phyloP scores from a whole-genome alignment of 2,888 invertebrate species.

The Seira ritae region DNA sequence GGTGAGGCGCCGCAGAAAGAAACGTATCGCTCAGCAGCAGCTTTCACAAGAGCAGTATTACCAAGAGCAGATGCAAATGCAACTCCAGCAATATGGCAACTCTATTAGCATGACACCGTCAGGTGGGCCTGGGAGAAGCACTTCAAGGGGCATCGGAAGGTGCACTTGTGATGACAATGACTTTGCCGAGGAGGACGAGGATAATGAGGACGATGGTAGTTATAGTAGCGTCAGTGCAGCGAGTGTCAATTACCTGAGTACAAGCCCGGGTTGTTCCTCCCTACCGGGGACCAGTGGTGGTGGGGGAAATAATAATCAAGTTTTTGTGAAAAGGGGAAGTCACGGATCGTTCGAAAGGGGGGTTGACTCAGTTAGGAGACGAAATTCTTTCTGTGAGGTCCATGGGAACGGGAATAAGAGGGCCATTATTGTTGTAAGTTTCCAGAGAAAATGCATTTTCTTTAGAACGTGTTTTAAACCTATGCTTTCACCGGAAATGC shows the following conservation, averaged over 20 bases:
- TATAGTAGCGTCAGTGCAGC: slow-evolving; percentile 54
- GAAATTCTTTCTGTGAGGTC: slow-evolving; percentile 64
- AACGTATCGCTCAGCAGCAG: slow-evolving; percentile 73
- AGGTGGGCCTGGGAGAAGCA: slow-evolving; percentile 14
- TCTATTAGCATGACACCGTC: background rate
- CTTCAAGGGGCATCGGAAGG: background rate
- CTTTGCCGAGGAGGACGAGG: slow-evolving; percentile 20
- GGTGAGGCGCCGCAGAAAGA: slow-evolving; percentile 80
- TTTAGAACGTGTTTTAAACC: slow-evolving; percentile 15
- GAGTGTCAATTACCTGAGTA: slow-evolving; percentile 53
- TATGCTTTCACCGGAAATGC: background rate
- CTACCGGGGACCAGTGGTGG: slow-evolving; percentile 43
- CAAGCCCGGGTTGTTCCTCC: slow-evolving; percentile 60
- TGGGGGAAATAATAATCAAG: background rate
- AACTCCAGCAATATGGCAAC: background rate
- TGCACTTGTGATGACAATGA: slow-evolving; percentile 56
- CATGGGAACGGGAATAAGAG: slow-evolving; percentile 56
- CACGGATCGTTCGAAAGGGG: slow-evolving; percentile 29
- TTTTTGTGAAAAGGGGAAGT: background rate
- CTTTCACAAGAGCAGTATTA: slow-evolving; percentile 64
- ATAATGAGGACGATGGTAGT: slow-evolving; percentile 31
- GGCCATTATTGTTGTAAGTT: slow-evolving; percentile 56
- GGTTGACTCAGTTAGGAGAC: background rate
- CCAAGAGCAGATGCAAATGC: slow-evolving; percentile 28
- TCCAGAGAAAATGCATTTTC: background rate